Evolutionary conservation across 1,140 invertebrate genomes (phyloP).

Genomic region (Trialeurodes vaporariorum): DNA sequence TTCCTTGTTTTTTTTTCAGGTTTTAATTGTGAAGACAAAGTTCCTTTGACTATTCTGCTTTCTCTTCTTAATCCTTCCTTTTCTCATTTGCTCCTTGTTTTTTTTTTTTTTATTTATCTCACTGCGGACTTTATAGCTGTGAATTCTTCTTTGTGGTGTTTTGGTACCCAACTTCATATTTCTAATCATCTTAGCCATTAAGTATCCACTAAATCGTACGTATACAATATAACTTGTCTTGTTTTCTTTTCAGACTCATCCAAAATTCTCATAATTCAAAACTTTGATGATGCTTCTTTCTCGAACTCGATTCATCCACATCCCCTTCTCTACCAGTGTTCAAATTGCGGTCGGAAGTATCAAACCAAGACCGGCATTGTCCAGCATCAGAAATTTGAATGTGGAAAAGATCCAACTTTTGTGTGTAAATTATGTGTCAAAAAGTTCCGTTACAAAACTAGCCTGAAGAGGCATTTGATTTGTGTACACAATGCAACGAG

Average conservation of each 20-base stretch:
- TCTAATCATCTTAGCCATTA: no score
- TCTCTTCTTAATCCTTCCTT: no score
- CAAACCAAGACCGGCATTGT: slow-evolving; percentile 38
- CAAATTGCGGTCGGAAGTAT: slow-evolving; percentile 30
- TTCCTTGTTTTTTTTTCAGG: no score
- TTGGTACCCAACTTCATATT: no score
- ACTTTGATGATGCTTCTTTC: background rate
- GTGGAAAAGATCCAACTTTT: slow-evolving; percentile 39
- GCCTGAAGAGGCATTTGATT: background rate
- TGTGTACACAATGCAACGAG: background rate
- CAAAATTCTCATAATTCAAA: background rate
- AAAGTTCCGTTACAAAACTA: slow-evolving; percentile 29
- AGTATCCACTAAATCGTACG: no score
- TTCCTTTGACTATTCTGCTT: no score
- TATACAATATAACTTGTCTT: background rate
- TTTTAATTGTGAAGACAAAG: no score
- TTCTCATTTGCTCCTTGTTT: no score
- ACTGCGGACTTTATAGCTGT: no score
- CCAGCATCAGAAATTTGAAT: slow-evolving; percentile 42
- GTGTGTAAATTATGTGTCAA: slow-evolving; percentile 35
- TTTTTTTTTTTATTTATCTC: no score
- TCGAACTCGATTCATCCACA: background rate
- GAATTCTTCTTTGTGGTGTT: no score
- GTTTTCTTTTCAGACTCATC: background rate
- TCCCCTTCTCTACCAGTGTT: background rate